phyloP scores from a whole-genome alignment of 2,888 invertebrate genomes.

The Latheticus oryzae region DNA sequence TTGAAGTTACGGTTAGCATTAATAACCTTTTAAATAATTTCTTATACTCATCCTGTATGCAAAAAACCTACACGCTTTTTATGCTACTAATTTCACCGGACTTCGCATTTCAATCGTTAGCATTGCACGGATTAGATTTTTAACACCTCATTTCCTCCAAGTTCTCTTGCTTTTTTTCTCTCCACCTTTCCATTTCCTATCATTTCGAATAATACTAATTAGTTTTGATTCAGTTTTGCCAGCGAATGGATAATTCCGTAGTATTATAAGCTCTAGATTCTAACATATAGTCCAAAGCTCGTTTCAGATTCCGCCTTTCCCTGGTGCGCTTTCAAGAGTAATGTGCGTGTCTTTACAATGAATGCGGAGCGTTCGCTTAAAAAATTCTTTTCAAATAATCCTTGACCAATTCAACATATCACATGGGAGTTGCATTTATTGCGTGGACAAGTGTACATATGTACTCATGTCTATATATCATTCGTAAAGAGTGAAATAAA shows the following conservation, averaged over 20 bases:
- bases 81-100: conserved; percentile 17
- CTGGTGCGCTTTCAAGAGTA: conserved; percentile 19
- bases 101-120: conserved; percentile 6
- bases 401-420: conserved; percentile 49
- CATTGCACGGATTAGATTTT: conserved; percentile 32
- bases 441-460: conserved; percentile 51
- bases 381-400: conserved; percentile 42
- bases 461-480: conserved; percentile 52
- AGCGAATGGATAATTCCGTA: conserved; percentile 13
- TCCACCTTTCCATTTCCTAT: conserved; percentile 24
- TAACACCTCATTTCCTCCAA: conserved; percentile 28
- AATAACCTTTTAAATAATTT: conserved; percentile 27
- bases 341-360: conserved; percentile 28
- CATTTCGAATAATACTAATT: conserved; percentile 26
- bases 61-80: conserved; percentile 28
- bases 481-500: conserved; percentile 42
- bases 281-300: no score
- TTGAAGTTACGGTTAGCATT: conserved; percentile 24
- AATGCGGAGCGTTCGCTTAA: conserved; percentile 21
- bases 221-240: conserved; percentile 26
- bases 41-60: conserved; percentile 28
- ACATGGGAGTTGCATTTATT: conserved; percentile 47
- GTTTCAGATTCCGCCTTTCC: conserved; percentile 30
- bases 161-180: conserved; percentile 17
- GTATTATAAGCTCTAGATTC: conserved; percentile 22